A percentile compares a stretch with the other conserved stretches of the same genome.
phyloP scores from a whole-genome alignment of 2,888 invertebrate species.

The Hydrotaea cyrtoneurina region DNA sequence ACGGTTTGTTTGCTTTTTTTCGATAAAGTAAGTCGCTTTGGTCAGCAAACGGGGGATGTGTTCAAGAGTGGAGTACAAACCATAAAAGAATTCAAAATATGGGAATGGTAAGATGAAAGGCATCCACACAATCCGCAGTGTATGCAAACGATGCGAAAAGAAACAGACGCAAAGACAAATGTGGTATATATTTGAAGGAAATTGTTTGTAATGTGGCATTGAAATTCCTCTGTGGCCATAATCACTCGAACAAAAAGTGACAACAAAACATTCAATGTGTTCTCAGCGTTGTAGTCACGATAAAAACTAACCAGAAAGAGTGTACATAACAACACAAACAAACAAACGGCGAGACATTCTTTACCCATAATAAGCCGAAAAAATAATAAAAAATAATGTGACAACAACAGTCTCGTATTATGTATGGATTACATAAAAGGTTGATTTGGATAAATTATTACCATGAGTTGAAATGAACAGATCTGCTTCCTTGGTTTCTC shows the following conservation, averaged over 20 bases:
- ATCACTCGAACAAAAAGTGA: slow-evolving; percentile 44
- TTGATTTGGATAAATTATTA: slow-evolving; percentile 57
- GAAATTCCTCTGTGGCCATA: slow-evolving; percentile 64
- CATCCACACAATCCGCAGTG: slow-evolving; percentile 45
- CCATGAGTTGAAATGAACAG: slow-evolving; percentile 38
- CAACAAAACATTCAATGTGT: slow-evolving; percentile 40
- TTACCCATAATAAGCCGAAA: slow-evolving; percentile 63
- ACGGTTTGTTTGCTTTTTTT: no score
- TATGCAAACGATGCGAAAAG: slow-evolving; percentile 52
- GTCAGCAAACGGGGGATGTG: neutral
- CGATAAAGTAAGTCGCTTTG: no score
- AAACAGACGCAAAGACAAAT: slow-evolving; percentile 14
- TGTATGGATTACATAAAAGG: slow-evolving; percentile 55
- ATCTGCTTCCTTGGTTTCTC: slow-evolving; percentile 23
- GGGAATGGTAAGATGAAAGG: slow-evolving; percentile 20
- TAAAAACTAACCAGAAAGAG: neutral
- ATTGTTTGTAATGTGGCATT: slow-evolving; percentile 53
- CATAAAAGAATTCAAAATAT: slow-evolving; percentile 28
- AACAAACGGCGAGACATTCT: slow-evolving; percentile 62
- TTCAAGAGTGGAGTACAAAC: slow-evolving; percentile 17
- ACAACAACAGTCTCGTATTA: slow-evolving; percentile 49
- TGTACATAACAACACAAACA: slow-evolving; percentile 44
- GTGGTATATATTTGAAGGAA: slow-evolving; percentile 38
- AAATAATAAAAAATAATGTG: slow-evolving; percentile 76
- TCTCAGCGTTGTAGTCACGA: neutral